These are phyloP conservation scores for Galleria mellonella DNA, from an alignment of 1,140 invertebrate genomes.

Conservation along the genomic window DNA sequence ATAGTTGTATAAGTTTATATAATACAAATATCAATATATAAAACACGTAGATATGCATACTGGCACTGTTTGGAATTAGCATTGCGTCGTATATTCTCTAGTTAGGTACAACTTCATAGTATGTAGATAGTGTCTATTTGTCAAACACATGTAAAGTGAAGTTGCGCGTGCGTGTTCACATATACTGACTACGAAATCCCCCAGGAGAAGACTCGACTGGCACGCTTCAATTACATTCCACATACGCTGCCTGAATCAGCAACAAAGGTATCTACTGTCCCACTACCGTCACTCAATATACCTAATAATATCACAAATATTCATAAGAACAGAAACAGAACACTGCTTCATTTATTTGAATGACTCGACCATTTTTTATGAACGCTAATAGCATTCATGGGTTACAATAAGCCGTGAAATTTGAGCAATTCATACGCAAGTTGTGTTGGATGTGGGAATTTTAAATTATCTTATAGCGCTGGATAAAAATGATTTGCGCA, in stretches of 20 bases:
- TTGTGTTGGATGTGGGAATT: slow-evolving; percentile 3
- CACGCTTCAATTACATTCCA: slow-evolving; percentile 46
- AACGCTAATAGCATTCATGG: slow-evolving; percentile 1
- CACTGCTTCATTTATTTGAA: slow-evolving; percentile 16
- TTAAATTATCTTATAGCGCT: neutral
- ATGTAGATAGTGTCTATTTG: slow-evolving; percentile 6
- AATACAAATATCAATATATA: too few species aligned
- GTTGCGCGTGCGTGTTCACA: slow-evolving; percentile 21
- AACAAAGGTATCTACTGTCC: slow-evolving; percentile 32
- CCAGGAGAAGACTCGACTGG: slow-evolving; percentile 26
- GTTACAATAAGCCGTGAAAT: slow-evolving; percentile 4
- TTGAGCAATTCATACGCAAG: slow-evolving; percentile 2
- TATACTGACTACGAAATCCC: slow-evolving; percentile 21
- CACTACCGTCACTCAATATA: slow-evolving; percentile 26
- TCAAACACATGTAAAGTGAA: slow-evolving; percentile 5
- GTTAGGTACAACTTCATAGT: too few species aligned
- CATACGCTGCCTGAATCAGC: slow-evolving; percentile 35
- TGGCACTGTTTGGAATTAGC: too few species aligned
- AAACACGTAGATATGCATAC: too few species aligned
- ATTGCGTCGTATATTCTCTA: too few species aligned
- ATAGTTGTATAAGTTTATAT: too few species aligned
- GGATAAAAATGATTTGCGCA: too few species aligned
- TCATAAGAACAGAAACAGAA: slow-evolving; percentile 1
- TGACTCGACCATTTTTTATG: slow-evolving; percentile 7
- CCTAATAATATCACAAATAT: slow-evolving; percentile 13